phyloP scores from a whole-genome alignment of 1,140 invertebrate genomes.

The Saccostrea cuccullata region DNA sequence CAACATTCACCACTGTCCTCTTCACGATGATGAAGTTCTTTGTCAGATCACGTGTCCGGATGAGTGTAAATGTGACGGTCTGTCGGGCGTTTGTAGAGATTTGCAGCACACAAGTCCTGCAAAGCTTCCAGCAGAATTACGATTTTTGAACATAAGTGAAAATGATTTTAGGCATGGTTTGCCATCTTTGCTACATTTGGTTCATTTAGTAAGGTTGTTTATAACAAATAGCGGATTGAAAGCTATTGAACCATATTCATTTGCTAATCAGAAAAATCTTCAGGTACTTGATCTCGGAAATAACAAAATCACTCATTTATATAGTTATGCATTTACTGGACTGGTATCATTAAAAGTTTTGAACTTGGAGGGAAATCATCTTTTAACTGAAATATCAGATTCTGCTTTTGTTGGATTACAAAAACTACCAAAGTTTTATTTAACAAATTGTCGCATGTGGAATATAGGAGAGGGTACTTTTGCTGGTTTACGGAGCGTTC shows the following conservation, averaged over 20 bases:
- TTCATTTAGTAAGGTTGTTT: background rate
- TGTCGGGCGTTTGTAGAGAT: background rate
- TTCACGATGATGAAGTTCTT: slow-evolving; percentile 58
- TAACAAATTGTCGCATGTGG: slow-evolving; percentile 31
- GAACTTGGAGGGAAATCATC: slow-evolving; percentile 43
- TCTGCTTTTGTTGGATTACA: slow-evolving; percentile 47
- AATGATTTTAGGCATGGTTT: slow-evolving; percentile 9
- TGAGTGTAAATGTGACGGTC: slow-evolving; percentile 50
- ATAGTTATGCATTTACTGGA: slow-evolving; percentile 23
- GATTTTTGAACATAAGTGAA: slow-evolving; percentile 29
- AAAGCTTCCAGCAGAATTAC: background rate
- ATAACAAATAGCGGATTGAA: background rate
- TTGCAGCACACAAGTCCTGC: background rate
- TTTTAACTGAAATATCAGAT: slow-evolving; percentile 32
- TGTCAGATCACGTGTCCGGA: slow-evolving; percentile 51
- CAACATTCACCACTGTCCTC: slow-evolving; percentile 47
- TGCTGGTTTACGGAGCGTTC: slow-evolving; percentile 38
- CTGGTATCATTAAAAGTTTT: slow-evolving; percentile 26
- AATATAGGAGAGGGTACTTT: slow-evolving; percentile 38
- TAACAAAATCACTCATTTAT: slow-evolving; percentile 39
- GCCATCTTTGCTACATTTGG: background rate
- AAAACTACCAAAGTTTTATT: background rate
- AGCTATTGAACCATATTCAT: background rate
- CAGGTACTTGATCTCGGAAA: slow-evolving; percentile 42
- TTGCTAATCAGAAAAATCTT: slow-evolving; percentile 34